Evolutionary conservation across 2,797 vertebrate genomes (phyloP), one percentile per base, ranked within the genome.

Genomic region (Eulemur rubriventer): DNA sequence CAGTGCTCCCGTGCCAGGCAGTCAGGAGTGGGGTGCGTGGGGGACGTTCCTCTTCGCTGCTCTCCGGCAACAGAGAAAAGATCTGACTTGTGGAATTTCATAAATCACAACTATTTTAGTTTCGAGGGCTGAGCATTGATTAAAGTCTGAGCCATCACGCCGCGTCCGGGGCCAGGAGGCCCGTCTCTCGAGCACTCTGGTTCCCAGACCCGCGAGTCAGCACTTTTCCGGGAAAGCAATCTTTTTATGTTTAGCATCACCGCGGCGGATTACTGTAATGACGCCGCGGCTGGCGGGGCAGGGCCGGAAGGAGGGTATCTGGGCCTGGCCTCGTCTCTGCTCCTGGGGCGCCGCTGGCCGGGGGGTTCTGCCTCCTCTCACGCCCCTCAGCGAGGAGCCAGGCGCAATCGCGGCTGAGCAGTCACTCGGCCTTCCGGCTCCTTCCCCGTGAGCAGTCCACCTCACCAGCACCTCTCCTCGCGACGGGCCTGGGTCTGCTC

Each of bases 211-310:
- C 48, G 6, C n/a, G 4, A 11, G 43, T 97, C 97, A 98, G 95
- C 97, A 97, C 79, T 83, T 96, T 97, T 97, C 86, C 93, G 24
- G 95, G 97, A 98, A 96, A 94, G 87, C 61, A 4, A 48, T 43
- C 95, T n/a, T 38, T 46, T 76, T 41, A 55, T 24, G 92, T 38
- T 18, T 14, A 41, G 86, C 88, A 46, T 75, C 78, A 50, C 26
- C 0, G 0, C 55, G 13, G 73, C 59, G 22, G 18, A 46, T 91
- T 52, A 61, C 22, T 33, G 86, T 65, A 96, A 96, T 10, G 52
- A n/a, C n/a, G 35, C 80, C 22, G 9, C 6, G 48, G 52, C 76
- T 79, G 52, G 79, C 33, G 11, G 33, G 86, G 75, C 65, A 6
- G 70, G 72, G 38, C 8, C 26, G 2, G 57, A 61, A 22, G 75